Percentiles rank a stretch among this genome's conserved stretches.
Conservation (phyloP, 2,888 invertebrate species). For the Heliconius ismenius region DNA sequence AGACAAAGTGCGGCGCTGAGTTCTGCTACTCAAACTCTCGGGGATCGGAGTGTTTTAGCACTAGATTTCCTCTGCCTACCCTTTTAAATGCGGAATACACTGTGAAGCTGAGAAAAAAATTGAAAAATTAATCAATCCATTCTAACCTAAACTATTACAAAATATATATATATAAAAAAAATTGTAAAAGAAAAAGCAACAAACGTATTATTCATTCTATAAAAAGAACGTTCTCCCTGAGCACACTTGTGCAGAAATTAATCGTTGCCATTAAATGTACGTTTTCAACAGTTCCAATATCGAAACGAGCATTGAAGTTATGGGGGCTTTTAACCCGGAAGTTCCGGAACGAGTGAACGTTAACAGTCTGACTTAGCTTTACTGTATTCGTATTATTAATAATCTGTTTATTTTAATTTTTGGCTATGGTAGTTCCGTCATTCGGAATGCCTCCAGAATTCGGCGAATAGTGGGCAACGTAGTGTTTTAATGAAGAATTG, state of each 20-base stretch:
- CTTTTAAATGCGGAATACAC: too few relatives aligned
- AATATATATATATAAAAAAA: background rate
- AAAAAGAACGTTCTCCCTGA: slow-evolving; percentile 13
- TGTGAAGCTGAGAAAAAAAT: background rate
- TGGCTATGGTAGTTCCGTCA: too few relatives aligned
- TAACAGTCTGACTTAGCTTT: slow-evolving; percentile 5
- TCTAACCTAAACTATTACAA: background rate
- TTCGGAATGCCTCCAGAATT: background rate
- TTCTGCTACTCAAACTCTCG: too few relatives aligned
- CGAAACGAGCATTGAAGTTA: slow-evolving; percentile 16
- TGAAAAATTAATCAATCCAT: background rate
- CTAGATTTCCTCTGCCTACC: too few relatives aligned
- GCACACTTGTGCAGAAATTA: slow-evolving; percentile 26
- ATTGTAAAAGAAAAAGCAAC: background rate
- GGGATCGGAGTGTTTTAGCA: too few relatives aligned
- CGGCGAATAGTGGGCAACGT: background rate
- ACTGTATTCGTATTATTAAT: background rate
- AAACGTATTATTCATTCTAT: slow-evolving; percentile 9
- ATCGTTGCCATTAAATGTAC: slow-evolving; percentile 17
- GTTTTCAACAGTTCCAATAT: slow-evolving; percentile 29
- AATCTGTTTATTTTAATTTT: background rate
- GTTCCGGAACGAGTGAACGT: background rate
- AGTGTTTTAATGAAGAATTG: background rate
- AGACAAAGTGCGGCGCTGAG: too few relatives aligned
- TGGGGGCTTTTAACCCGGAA: slow-evolving; percentile 23